phyloP scores from a whole-genome alignment of 2,113 vertebrate species.

The Plectropomus leopardus region DNA sequence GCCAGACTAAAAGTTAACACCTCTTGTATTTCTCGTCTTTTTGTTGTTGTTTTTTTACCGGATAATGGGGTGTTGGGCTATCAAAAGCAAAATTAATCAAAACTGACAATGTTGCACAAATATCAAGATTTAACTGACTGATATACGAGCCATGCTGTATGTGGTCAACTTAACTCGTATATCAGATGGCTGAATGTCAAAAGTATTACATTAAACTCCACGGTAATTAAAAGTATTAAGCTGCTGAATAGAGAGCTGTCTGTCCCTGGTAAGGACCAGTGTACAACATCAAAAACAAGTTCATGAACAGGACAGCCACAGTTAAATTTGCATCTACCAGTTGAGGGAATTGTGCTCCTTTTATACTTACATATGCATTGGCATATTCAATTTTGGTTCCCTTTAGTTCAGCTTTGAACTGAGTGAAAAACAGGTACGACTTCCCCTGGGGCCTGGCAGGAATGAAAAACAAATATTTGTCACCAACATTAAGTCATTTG shows the following conservation, averaged over 20 bases:
- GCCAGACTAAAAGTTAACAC: no score
- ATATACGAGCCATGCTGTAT: background rate
- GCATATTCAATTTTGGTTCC: conserved; percentile 92
- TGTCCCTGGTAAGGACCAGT: background rate
- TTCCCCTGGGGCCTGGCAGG: conserved; percentile 93
- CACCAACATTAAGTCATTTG: conserved; percentile 31
- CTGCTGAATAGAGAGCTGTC: background rate
- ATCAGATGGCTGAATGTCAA: background rate
- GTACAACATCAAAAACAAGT: background rate
- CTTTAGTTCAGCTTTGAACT: conserved; percentile 94
- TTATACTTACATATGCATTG: conserved; percentile 94
- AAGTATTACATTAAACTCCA: conserved; percentile 5
- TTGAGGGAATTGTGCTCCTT: background rate
- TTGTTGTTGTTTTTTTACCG: no score
- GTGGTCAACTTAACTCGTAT: background rate
- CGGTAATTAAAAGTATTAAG: background rate
- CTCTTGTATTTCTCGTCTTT: no score
- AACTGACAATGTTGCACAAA: background rate
- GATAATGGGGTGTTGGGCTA: no score
- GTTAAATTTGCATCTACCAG: background rate
- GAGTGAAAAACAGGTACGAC: conserved; percentile 97
- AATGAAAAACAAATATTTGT: conserved; percentile 44
- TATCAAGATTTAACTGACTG: background rate
- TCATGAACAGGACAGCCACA: background rate
- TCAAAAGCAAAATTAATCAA: no score